Conservation (phyloP, 2,113 vertebrate species). For the Chaetodon auriga region DNA sequence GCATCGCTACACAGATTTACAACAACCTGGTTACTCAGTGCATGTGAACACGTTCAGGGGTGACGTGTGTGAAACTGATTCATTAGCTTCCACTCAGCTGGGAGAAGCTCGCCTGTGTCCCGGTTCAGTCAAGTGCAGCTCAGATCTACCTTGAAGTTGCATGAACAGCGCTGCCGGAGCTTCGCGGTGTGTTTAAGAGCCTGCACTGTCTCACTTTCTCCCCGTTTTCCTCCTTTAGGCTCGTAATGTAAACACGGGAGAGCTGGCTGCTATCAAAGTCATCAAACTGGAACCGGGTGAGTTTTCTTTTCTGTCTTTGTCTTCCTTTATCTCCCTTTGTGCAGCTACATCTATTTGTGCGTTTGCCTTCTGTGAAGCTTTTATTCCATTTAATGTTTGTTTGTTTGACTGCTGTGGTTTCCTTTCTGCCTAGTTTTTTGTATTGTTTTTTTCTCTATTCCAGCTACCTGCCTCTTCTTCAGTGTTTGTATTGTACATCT, state of each 20-base stretch:
- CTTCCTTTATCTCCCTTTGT: background rate
- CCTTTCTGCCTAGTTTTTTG: background rate
- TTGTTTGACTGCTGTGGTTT: background rate
- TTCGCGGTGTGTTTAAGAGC: background rate
- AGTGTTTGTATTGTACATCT: too few species aligned
- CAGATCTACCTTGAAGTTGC: background rate
- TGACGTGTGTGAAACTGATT: too few species aligned
- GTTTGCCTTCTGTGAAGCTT: too few species aligned
- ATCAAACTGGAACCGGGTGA: constrained; percentile 99
- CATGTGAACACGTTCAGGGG: too few species aligned
- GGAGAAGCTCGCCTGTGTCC: too few species aligned
- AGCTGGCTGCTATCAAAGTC: constrained; percentile 98
- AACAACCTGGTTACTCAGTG: too few species aligned
- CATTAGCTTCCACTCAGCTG: too few species aligned
- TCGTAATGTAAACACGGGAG: constrained; percentile 91
- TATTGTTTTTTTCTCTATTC: too few species aligned
- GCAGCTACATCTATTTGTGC: background rate
- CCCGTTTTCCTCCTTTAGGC: constrained; percentile 83
- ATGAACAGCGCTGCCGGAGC: background rate
- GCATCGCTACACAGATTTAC: too few species aligned
- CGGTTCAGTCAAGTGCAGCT: background rate
- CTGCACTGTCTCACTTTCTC: constrained; percentile 15
- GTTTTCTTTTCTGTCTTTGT: constrained; percentile 42
- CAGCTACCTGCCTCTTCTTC: too few species aligned
- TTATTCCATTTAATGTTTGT: too few species aligned